These are phyloP conservation scores for Sebastes minor DNA, from an alignment of 2,797 vertebrate genomes.

Conservation along the genomic window DNA sequence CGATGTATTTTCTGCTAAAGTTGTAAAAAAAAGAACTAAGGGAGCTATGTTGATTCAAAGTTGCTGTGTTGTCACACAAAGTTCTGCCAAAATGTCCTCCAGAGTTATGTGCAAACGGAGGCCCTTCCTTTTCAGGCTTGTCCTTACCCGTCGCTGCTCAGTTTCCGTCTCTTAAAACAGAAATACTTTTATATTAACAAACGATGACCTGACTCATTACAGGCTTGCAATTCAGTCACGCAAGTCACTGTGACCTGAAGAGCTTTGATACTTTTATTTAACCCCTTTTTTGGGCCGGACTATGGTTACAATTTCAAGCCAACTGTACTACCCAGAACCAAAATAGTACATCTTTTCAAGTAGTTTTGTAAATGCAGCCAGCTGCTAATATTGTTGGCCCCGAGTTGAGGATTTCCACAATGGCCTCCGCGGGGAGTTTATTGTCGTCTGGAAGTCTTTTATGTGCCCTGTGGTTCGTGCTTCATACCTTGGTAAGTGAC, in stretches of 20 bases:
- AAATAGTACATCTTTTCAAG: background rate
- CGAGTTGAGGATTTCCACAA: background rate
- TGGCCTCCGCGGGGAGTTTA: background rate
- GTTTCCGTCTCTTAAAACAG: background rate
- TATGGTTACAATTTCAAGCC: background rate
- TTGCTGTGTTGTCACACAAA: constrained; percentile 3
- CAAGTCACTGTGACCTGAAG: background rate
- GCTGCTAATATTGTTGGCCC: background rate
- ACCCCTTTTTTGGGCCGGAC: no score
- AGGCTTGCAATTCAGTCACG: background rate
- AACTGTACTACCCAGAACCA: background rate
- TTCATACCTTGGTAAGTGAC: constrained; percentile 80
- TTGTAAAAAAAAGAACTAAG: constrained; percentile 10
- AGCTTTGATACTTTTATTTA: background rate
- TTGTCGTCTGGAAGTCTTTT: constrained; percentile 18
- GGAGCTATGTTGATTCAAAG: background rate
- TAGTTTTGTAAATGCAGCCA: background rate
- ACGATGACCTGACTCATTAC: background rate
- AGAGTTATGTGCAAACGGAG: background rate
- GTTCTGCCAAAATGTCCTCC: constrained; percentile 28
- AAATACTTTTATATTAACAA: background rate
- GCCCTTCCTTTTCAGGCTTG: background rate
- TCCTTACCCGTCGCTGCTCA: background rate
- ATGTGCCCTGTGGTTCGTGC: background rate
- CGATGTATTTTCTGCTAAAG: background rate